Base-by-base conservation (phyloP, 92 coral and sea anemone species). In the Umimayanthus chanpuru region DNA sequence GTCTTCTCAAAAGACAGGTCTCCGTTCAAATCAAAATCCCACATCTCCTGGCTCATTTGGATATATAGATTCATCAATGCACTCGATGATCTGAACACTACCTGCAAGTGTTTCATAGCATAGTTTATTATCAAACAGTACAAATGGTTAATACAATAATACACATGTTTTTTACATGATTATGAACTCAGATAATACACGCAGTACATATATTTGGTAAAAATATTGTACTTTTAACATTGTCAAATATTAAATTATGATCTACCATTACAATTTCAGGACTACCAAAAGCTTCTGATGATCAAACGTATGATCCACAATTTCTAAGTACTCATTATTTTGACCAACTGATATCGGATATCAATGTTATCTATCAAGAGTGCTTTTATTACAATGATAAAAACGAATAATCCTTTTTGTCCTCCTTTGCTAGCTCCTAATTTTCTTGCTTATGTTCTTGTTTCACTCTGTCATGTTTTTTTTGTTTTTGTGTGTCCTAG, bases 41-140 rank as follows among this genome's bases (percentile, higher is more conserved):
- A 97, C 99, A 97, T 97, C 81, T 97, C 99, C 78, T 94, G 93
- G 76, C 99, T 95, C 98, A 97, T 97, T 87, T 97, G 99, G 79
- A 97, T 94, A 91, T 94, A 93, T 29, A 97, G 90, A 66, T 90
- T 95, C 66, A 97, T 81, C 77, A 91, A 85, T 1, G 99, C 93
- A 70, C 96, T 92, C 70, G 92, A 88, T 9, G 99, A 97, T 53
- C 99, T 90, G 89, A 94, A 97, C 43, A 95, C 95, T 18, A 97
- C 98, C 99, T 97, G 89, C 4, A 79, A 80, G 47, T 65, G 6
- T 23, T 12, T 38, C 40, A 79, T 16, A 28, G n/a, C 38, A 78
- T n/a, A 43, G 55, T 41, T 44, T 55, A 20, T 21, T 41, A 25
- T 16, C 58, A 68, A 29, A 29, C 40, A 29, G 77, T 29, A 73